Conservation (phyloP, 2,888 invertebrate species). For the Lapara coniferarum region DNA sequence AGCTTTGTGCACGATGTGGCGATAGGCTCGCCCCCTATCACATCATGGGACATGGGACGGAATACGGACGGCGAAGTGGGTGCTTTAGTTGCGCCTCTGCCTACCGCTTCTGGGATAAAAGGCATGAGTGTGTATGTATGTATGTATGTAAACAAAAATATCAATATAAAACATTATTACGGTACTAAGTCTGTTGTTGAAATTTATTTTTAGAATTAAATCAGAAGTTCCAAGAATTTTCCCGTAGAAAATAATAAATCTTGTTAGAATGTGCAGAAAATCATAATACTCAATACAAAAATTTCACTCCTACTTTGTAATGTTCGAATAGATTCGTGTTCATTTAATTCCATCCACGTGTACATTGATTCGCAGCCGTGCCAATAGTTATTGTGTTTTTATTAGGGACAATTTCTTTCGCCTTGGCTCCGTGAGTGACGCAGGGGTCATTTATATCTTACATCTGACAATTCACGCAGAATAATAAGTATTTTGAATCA, state of each 20-base stretch:
- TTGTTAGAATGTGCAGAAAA: no score
- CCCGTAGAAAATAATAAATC: neutral
- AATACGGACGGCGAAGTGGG: no score
- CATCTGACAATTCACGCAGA: neutral
- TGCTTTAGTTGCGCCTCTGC: no score
- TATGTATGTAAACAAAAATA: no score
- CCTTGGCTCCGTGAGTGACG: neutral
- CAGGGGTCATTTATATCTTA: neutral
- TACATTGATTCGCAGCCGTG: neutral
- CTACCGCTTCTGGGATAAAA: no score
- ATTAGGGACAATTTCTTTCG: conserved; percentile 21
- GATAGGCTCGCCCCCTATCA: no score
- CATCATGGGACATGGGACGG: no score
- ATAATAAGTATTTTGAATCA: neutral
- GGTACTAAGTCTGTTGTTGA: no score
- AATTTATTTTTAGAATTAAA: neutral
- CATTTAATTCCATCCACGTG: conserved; percentile 7
- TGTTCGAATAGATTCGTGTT: neutral
- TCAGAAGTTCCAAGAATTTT: neutral
- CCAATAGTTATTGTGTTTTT: conserved; percentile 17
- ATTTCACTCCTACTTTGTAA: neutral
- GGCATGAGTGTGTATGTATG: no score
- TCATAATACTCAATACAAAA: no score
- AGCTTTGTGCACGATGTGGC: no score
- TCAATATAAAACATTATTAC: no score